phyloP scores from a whole-genome alignment of 2,113 vertebrate species.

The Propithecus coquereli region DNA sequence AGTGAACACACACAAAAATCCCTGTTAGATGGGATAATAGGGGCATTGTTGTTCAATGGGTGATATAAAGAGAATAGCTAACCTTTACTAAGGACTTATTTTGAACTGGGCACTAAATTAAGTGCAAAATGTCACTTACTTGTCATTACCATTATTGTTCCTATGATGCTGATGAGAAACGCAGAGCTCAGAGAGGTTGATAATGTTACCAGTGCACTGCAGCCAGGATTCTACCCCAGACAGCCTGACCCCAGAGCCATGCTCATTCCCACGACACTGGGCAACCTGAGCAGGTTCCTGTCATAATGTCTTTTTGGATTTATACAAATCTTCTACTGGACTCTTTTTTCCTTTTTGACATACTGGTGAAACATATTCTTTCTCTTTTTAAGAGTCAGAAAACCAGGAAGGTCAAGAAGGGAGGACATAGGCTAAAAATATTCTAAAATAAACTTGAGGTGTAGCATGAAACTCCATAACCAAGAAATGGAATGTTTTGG shows the following conservation, averaged over 20 bases:
- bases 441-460: slow-evolving; percentile 72
- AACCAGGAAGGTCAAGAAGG: slow-evolving; percentile 52
- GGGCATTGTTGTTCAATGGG: not conserved
- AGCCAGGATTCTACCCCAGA: not conserved
- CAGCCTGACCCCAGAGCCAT: not conserved
- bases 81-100: not conserved
- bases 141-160: not conserved
- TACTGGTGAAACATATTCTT: slow-evolving; percentile 29
- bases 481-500: slow-evolving; percentile 67
- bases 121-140: not conserved
- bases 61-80: not conserved
- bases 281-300: not conserved
- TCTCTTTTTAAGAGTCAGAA: slow-evolving; percentile 52
- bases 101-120: not conserved
- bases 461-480: slow-evolving; percentile 50
- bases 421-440: slow-evolving; percentile 65
- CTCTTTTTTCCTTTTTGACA: slow-evolving; percentile 23
- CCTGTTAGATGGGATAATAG: not conserved
- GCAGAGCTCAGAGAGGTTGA: not conserved
- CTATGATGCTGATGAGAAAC: not conserved
- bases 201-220: too few relatives aligned
- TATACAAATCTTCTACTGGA: not conserved
- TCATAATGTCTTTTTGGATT: not conserved
- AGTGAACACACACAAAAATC: not conserved
- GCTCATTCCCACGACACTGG: not conserved